Evolutionary conservation across 1,140 invertebrate species (phyloP).

Genomic region (Grapholita molesta): DNA sequence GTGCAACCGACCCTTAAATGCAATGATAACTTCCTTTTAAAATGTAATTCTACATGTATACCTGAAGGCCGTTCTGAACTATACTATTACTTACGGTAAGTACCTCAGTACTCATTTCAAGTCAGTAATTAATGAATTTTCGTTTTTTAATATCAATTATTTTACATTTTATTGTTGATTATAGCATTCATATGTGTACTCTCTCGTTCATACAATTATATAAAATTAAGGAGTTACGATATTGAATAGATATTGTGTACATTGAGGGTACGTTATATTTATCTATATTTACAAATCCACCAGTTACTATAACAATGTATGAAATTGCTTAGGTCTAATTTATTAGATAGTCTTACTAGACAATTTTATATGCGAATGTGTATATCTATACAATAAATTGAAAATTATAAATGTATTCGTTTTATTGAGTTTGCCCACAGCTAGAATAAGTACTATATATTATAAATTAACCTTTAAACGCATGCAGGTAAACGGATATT

Average conservation of each 20-base stretch:
- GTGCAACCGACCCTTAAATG: no score
- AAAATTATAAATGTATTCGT: slow-evolving; percentile 26
- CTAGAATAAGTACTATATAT: no score
- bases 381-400: slow-evolving; percentile 66
- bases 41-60: no score
- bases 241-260: slow-evolving; percentile 19
- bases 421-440: not conserved
- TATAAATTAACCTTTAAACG: no score
- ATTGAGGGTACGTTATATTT: slow-evolving; percentile 22
- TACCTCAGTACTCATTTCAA: slow-evolving; percentile 1
- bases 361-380: slow-evolving; percentile 69
- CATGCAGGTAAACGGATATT: no score
- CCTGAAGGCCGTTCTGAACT: not conserved
- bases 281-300: slow-evolving; percentile 31
- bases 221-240: slow-evolving; percentile 17
- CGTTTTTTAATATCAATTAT: not conserved
- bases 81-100: not conserved
- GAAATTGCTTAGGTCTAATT: slow-evolving; percentile 62
- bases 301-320: slow-evolving; percentile 24
- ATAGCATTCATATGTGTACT: slow-evolving; percentile 1
- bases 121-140: slow-evolving; percentile 5
- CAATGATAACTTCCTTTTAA: not conserved
- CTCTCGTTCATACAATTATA: not conserved
- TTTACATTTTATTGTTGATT: slow-evolving; percentile 12
- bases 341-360: slow-evolving; percentile 66